phyloP scores from a whole-genome alignment of 2,888 invertebrate species.

The Hoplodrina blanda region DNA sequence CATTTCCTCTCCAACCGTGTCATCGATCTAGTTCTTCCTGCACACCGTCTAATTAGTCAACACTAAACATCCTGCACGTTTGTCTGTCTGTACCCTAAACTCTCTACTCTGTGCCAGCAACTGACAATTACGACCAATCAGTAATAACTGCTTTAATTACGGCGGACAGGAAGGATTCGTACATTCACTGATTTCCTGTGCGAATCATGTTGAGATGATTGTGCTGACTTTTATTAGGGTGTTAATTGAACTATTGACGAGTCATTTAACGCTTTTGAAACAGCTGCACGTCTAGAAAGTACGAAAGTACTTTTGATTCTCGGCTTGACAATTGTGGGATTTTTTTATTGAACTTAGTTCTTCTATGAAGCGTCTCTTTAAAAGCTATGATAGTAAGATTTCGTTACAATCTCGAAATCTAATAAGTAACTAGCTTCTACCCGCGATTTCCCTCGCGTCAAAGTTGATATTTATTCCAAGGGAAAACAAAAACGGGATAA shows the following conservation, averaged over 20 bases:
- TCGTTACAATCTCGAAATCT: not conserved
- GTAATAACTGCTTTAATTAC: conserved; percentile 75
- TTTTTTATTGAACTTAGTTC: too few relatives aligned
- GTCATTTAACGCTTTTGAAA: not conserved
- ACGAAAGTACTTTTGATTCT: not conserved
- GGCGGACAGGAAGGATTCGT: conserved; percentile 57
- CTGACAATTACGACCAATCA: conserved; percentile 76
- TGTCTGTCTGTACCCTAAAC: conserved; percentile 18
- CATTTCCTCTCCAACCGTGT: conserved; percentile 15
- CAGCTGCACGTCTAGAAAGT: not conserved
- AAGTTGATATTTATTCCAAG: too few relatives aligned
- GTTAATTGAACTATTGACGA: not conserved
- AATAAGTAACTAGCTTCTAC: not conserved
- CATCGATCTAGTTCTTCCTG: conserved; percentile 16
- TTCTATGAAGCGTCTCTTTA: not conserved
- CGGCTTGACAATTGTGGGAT: not conserved
- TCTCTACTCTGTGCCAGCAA: conserved; percentile 68
- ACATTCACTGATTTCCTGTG: conserved; percentile 54
- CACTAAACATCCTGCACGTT: conserved; percentile 47
- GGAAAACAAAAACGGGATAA: too few relatives aligned
- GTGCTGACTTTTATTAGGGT: conserved; percentile 32
- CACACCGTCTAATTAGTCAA: conserved; percentile 23
- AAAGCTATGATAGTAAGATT: not conserved
- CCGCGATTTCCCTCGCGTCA: too few relatives aligned
- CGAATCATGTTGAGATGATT: conserved; percentile 41